Base-by-base conservation (phyloP, 2,888 invertebrate species). In the Epistrophella euchroma region DNA sequence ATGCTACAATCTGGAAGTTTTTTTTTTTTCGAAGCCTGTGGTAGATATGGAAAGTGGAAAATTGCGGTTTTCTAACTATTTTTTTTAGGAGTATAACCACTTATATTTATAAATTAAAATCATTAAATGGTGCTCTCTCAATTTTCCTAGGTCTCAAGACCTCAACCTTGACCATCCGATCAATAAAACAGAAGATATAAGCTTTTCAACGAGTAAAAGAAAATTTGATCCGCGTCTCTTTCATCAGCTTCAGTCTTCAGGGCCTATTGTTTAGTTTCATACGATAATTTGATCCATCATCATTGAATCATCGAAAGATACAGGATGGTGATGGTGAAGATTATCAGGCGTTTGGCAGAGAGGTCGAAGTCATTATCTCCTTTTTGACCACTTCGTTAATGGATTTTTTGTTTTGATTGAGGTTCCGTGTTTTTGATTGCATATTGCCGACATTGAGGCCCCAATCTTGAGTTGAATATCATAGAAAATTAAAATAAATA, bases 291-390 rank as follows among this genome's bases (percentile, higher is more conserved):
- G 52, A 80, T 80, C 62, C 81, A 73, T 81, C 81, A 73, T 81
- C 73, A 77, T 77, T 68, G 62, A 78, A 68, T 66, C 47, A 68
- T 74, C 73, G 72, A 77, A 43, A 43, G 50, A 66, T 62, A 68
- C 40, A 71, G 60, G 68, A 64, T 40, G 52, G n/a, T n/a, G n/a
- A n/a, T n/a, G 47, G 56, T 25, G 62, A 73, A 55, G 52, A 60
- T 40, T 35, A 64, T 66, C n/a, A n/a, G 19, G 66, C 56, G 45
- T 81, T 73, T 77, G 70, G 75, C 58, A 62, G 73, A 76, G 81
- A 81, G 85, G 82, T 77, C 82, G 70, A 70, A 77, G 43, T 85
- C 55, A 73, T 85, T 85, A 85, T 62, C 72, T 62, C 68, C 73
- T 50, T 81, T 79, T 81, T 81, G 76, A 73, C 60, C 73, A 58